These are phyloP conservation scores for Bungarus multicinctus DNA, from an alignment of 2,113 vertebrate species.

Conservation along the genomic window DNA sequence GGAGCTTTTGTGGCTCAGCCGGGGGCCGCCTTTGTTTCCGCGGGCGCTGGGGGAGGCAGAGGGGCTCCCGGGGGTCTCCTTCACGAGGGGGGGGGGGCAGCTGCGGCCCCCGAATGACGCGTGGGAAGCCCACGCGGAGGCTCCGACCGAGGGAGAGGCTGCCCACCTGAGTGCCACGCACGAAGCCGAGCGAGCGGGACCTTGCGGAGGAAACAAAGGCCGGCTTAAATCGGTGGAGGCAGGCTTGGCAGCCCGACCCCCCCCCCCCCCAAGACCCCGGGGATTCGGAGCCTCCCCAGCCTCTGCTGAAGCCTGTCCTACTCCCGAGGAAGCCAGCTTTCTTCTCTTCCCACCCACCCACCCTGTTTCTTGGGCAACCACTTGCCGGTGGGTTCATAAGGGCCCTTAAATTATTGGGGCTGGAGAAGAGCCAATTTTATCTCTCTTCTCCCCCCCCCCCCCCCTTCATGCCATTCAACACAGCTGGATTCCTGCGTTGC, in stretches of 20 bases:
- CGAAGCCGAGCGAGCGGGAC: too few relatives aligned
- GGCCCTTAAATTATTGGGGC: background rate
- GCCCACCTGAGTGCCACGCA: background rate
- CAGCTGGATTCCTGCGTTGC: background rate
- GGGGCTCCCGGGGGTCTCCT: background rate
- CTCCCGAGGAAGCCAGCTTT: background rate
- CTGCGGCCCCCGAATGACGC: background rate
- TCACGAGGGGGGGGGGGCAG: background rate
- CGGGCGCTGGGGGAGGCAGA: background rate
- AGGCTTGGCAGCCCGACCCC: background rate
- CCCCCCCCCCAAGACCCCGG: background rate
- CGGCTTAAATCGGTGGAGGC: background rate
- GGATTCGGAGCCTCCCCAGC: background rate
- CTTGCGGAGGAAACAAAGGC: background rate
- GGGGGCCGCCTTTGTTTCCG: background rate
- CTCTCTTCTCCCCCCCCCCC: rapidly evolving
- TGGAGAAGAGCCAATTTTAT: background rate
- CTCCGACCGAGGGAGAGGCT: background rate
- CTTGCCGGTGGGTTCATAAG: background rate
- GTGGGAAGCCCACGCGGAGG: background rate
- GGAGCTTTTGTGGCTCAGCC: background rate
- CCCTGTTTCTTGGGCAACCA: background rate
- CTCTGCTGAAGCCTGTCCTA: background rate
- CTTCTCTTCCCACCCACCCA: background rate
- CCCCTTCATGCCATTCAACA: background rate